Percentiles rank a stretch among this genome's conserved stretches.
Evolutionary conservation across 1,140 invertebrate genomes (phyloP).

Genomic region (Diorhabda sublineata): DNA sequence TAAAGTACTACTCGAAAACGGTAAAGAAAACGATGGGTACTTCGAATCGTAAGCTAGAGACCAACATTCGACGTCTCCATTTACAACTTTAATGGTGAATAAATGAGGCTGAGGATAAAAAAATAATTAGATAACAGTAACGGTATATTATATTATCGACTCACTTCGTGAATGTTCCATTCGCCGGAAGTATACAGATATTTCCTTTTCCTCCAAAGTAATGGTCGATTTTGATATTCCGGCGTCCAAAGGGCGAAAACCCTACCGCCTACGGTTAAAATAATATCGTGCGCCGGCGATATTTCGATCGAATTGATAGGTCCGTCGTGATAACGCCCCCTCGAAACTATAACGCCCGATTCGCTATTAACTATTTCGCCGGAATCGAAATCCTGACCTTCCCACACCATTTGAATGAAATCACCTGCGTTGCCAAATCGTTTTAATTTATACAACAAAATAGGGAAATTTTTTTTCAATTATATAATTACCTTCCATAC

Average conservation of each 20-base stretch:
- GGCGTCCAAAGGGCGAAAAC: conserved; percentile 58
- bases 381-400: conserved; percentile 58
- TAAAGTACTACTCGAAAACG: conserved; percentile 36
- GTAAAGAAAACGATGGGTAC: conserved; percentile 40
- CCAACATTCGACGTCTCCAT: conserved; percentile 58
- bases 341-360: conserved; percentile 47
- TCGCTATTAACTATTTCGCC: conserved; percentile 55
- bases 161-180: conserved; percentile 45
- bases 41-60: conserved; percentile 47
- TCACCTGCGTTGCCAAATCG: conserved; percentile 32
- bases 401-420: conserved; percentile 51
- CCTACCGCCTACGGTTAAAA: conserved; percentile 56
- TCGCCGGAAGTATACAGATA: conserved; percentile 51
- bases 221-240: conserved; percentile 47
- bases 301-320: conserved; percentile 52
- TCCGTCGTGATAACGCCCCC: conserved; percentile 61
- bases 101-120: conserved; percentile 22
- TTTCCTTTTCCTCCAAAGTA: conserved; percentile 53
- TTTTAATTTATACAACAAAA: neutral
- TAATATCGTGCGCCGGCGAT: conserved; percentile 49
- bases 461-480: no score
- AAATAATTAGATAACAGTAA: conserved; percentile 9
- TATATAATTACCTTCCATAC: conserved; percentile 39
- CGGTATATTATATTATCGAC: conserved; percentile 30
- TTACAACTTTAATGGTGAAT: conserved; percentile 50